Percentiles rank a stretch among this genome's conserved stretches.
Evolutionary conservation across 2,888 invertebrate genomes (phyloP).

Genomic region (Ceratothoa steindachneri): DNA sequence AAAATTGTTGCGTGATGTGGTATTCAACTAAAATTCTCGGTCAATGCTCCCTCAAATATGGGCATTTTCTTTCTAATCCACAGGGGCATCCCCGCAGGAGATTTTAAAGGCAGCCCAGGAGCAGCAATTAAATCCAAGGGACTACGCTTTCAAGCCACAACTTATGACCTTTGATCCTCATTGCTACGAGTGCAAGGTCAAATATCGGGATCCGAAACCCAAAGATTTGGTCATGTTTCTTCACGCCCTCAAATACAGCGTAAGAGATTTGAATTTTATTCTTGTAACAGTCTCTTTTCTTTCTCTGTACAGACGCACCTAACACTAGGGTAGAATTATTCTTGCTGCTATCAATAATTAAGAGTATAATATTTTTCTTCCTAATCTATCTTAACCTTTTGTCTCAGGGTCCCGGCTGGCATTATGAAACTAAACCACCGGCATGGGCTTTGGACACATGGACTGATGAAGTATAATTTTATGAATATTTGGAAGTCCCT

Average conservation of each 20-base stretch:
- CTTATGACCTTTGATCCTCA: conserved; percentile 70
- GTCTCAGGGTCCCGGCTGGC: conserved; percentile 91
- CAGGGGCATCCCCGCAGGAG: neutral
- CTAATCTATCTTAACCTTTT: too few relatives aligned
- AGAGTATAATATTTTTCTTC: too few relatives aligned
- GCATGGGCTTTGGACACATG: conserved; percentile 86
- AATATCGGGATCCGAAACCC: conserved; percentile 85
- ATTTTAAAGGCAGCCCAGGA: conserved; percentile 1
- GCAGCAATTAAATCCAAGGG: conserved; percentile 17
- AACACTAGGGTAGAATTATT: too few relatives aligned
- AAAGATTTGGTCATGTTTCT: conserved; percentile 91
- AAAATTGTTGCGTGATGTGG: too few relatives aligned
- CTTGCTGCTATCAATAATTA: neutral
- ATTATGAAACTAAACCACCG: conserved; percentile 85
- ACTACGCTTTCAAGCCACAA: conserved; percentile 28
- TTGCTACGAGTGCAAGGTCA: conserved; percentile 88
- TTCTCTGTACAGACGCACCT: too few relatives aligned
- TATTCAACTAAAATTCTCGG: too few relatives aligned
- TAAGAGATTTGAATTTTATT: conserved; percentile 32
- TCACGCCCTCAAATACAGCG: conserved; percentile 64
- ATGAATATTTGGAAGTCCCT: neutral
- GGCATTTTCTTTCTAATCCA: too few relatives aligned
- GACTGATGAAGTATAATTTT: conserved; percentile 58
- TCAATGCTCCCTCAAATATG: too few relatives aligned
- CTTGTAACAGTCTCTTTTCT: conserved; percentile 41